These are phyloP conservation scores for Hirtodrosophila trivittata DNA, from an alignment of 2,888 invertebrate genomes.

Conservation along the genomic window DNA sequence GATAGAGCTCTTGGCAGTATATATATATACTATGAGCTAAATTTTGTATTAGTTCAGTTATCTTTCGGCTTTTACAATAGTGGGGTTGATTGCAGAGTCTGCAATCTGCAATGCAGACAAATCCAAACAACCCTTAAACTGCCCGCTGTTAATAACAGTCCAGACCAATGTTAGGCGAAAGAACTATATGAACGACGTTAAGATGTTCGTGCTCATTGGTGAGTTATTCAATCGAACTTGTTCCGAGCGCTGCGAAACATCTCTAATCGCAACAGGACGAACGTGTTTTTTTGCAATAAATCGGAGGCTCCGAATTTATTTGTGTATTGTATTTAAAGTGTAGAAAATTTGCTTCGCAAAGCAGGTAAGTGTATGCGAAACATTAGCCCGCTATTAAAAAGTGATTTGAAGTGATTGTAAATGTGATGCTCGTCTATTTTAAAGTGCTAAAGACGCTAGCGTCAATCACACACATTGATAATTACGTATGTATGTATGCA, in stretches of 20 bases:
- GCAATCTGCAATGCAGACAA: no score
- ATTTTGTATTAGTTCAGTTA: no score
- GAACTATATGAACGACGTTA: no score
- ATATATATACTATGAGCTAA: no score
- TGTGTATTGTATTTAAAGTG: constrained; percentile 8
- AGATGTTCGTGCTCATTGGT: neutral
- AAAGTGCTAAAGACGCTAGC: constrained; percentile 30
- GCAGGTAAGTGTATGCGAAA: constrained; percentile 41
- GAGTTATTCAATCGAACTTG: neutral
- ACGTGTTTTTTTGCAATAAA: constrained; percentile 22
- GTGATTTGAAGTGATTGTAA: no score
- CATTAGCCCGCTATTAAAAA: no score
- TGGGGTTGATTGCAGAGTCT: no score
- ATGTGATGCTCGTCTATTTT: neutral
- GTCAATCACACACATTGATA: constrained; percentile 29
- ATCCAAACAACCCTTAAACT: no score
- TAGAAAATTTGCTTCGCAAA: constrained; percentile 13
- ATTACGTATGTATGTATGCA: constrained; percentile 1
- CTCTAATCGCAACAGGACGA: constrained; percentile 23
- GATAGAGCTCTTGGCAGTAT: no score
- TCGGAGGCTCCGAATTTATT: neutral
- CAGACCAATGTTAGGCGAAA: no score
- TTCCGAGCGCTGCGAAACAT: constrained; percentile 6
- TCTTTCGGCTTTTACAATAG: no score
- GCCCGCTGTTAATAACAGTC: no score